Evolutionary conservation across 1,140 invertebrate species (phyloP), one percentile per base, ranked within the genome.

Genomic region (Rhyacophila brunnea): DNA sequence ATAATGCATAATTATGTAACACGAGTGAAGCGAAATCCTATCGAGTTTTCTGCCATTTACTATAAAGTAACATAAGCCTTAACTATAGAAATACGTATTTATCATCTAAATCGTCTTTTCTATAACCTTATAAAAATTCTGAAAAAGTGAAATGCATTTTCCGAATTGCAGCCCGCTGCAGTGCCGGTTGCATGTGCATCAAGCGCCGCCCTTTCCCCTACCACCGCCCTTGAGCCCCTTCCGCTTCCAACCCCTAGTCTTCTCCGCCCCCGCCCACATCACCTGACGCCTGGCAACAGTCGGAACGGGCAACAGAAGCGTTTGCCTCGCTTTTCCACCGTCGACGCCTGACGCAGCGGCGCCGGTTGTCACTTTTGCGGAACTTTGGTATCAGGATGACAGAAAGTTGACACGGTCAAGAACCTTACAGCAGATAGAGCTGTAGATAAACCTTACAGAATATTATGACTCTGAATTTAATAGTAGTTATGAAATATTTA

Each of bases 251-350:
- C 20, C 46, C 1, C 46, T n/a, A 6, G 38, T n/a, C 1, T n/a
- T n/a, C 20, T n/a, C 52, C 52, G 52, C 48, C 38, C 38, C 15
- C 15, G 38, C n/a, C 38, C 38, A 15, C 38, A 43, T 17, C 1
- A 32, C 38, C n/a, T 28, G 3, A 28, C 23, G 23, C 23, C 9
- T 28, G 23, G 23, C 23, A 28, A 28, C 23, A 28, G 23, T 28
- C 3, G 23, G 3, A 28, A 28, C 9, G 23, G 23, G 9, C 3
- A 28, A 28, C 3, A 3, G 38, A 40, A 40, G 38, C 15, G 11
- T 40, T 15, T 13, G 38, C 38, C 15, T 40, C 38, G 15, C n/a
- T 40, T 40, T 40, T 40, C 38, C 3, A 11, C 38, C 23, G 4
- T 28, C 23, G 9, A 28, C 23, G 23, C 38, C 38, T 15, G 38